phyloP scores from a whole-genome alignment of 2,113 vertebrate species.

The Lonchura striata region DNA sequence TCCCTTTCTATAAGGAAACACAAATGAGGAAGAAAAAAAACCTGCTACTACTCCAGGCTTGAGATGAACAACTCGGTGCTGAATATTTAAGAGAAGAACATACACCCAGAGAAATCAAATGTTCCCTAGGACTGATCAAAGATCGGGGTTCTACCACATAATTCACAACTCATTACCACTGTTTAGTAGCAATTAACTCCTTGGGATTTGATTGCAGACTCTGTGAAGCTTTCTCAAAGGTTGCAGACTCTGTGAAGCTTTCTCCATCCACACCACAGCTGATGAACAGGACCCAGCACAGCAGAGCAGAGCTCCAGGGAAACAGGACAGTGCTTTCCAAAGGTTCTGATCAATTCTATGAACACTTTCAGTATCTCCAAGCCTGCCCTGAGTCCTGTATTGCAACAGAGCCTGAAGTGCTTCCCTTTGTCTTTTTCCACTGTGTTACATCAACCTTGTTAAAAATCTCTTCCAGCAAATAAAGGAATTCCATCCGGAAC shows the following conservation, averaged over 20 bases:
- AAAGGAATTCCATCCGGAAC: background rate
- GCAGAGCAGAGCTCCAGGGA: background rate
- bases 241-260: background rate
- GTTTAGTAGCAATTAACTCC: background rate
- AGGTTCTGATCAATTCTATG: background rate
- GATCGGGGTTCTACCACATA: background rate
- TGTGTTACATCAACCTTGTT: background rate
- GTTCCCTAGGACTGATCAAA: background rate
- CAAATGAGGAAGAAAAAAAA: background rate
- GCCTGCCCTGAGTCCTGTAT: background rate
- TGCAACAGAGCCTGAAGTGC: background rate
- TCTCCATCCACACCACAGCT: background rate
- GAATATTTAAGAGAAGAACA: background rate
- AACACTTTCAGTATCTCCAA: background rate
- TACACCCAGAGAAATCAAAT: background rate
- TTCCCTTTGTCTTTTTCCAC: constrained; percentile 3
- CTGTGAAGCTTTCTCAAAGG: background rate
- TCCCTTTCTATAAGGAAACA: background rate
- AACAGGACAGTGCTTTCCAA: background rate
- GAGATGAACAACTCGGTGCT: background rate
- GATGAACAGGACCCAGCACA: background rate
- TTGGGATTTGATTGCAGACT: background rate
- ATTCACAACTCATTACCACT: rapidly evolving
- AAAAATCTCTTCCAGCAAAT: constrained; percentile 59
- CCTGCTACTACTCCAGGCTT: background rate